phyloP scores from a whole-genome alignment of 92 coral and sea anemone species.

The Heliopora coerulea region DNA sequence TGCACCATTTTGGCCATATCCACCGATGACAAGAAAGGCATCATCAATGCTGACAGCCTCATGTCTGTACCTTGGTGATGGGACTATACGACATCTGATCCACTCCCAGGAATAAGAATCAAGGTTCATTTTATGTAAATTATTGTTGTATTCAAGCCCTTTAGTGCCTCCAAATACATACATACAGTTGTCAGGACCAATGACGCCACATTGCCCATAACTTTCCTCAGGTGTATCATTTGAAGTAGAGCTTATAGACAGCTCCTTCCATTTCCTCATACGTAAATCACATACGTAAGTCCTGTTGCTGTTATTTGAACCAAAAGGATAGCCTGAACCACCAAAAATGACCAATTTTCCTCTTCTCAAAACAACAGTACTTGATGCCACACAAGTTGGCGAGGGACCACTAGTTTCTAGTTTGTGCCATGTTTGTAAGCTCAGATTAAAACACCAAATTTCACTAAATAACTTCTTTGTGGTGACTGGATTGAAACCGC shows the following conservation, averaged over 20 bases:
- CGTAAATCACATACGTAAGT: constrained; percentile 64
- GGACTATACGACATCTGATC: constrained; percentile 47
- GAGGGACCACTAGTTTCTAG: constrained; percentile 64
- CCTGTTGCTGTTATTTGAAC: constrained; percentile 76
- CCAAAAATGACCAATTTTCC: constrained; percentile 85
- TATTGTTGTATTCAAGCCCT: constrained; percentile 73
- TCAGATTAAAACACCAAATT: constrained; percentile 81
- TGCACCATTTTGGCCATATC: constrained; percentile 68
- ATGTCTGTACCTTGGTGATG: constrained; percentile 75
- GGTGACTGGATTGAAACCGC: constrained; percentile 83
- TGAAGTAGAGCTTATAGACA: constrained; percentile 38
- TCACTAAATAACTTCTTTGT: constrained; percentile 63
- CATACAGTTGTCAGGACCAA: constrained; percentile 76
- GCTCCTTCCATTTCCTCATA: constrained; percentile 58
- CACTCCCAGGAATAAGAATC: constrained; percentile 64
- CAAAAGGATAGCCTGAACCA: constrained; percentile 98
- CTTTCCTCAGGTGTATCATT: constrained; percentile 68
- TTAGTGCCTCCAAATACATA: constrained; percentile 93
- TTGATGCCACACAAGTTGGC: constrained; percentile 85
- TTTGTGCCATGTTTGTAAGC: constrained; percentile 60
- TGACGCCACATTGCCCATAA: constrained; percentile 88
- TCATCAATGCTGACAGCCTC: constrained; percentile 77
- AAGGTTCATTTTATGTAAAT: constrained; percentile 64
- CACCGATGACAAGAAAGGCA: constrained; percentile 80
- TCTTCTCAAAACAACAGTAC: constrained; percentile 64